Evolutionary conservation across 1,140 invertebrate species (phyloP).

Genomic region (Lutraria rhynchaena): DNA sequence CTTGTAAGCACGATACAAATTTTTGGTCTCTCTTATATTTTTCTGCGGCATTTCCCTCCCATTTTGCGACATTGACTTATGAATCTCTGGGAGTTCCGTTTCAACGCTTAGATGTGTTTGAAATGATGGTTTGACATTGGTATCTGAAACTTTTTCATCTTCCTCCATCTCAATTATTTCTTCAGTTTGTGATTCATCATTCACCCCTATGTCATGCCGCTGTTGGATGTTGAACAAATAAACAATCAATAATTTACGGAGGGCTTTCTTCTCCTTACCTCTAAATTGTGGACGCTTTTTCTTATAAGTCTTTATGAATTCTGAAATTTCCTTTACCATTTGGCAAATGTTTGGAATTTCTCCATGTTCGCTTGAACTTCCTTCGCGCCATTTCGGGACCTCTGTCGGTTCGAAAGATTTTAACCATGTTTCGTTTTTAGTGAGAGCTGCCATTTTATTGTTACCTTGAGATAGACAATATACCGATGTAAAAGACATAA

Average conservation of each 20-base stretch:
- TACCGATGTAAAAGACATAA: no score
- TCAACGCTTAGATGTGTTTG: background rate
- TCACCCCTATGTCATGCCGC: slow-evolving; percentile 21
- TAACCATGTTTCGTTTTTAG: no score
- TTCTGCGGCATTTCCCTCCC: background rate
- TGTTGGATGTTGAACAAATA: slow-evolving; percentile 15
- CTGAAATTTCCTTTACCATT: slow-evolving; percentile 11
- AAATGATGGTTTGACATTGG: background rate
- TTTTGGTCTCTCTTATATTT: slow-evolving; percentile 8
- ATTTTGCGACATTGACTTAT: no score
- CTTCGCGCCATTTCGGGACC: slow-evolving; percentile 1
- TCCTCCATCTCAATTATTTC: background rate
- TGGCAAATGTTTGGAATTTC: background rate
- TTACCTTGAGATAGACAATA: no score
- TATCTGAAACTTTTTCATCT: background rate
- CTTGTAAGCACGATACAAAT: slow-evolving; percentile 19
- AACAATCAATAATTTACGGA: background rate
- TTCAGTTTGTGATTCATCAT: background rate
- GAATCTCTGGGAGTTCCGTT: background rate
- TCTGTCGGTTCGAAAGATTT: slow-evolving; percentile 34
- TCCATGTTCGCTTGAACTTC: background rate
- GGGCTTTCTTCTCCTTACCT: background rate
- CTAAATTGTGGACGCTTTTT: background rate
- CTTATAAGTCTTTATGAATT: background rate
- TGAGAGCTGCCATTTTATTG: no score